Percentiles rank a stretch among this genome's conserved stretches.
phyloP scores from a whole-genome alignment of 1,140 invertebrate genomes.

The Heliothis subflexa region DNA sequence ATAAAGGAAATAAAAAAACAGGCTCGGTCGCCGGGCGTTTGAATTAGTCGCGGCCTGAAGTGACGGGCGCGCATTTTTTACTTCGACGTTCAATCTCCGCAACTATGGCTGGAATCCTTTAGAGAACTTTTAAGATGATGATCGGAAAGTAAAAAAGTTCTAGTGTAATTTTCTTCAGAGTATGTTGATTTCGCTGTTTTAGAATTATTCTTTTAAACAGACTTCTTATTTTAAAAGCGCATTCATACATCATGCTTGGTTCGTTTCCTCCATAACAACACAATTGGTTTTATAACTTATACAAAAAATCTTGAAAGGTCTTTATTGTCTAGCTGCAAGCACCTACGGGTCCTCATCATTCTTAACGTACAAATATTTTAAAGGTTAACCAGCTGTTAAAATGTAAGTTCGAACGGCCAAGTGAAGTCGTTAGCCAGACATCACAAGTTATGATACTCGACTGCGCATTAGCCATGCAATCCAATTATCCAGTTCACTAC shows the following conservation, averaged over 20 bases:
- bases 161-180: too few species aligned
- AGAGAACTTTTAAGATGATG: conserved; percentile 17
- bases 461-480: conserved; percentile 6
- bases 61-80: conserved; percentile 36
- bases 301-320: too few species aligned
- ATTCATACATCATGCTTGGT: too few species aligned
- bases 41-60: conserved; percentile 34
- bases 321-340: too few species aligned
- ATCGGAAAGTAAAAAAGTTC: neutral
- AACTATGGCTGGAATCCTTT: conserved; percentile 11
- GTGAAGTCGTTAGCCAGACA: neutral
- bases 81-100: conserved; percentile 20
- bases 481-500: neutral
- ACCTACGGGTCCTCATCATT: too few species aligned
- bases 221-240: too few species aligned
- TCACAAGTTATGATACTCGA: conserved; percentile 15
- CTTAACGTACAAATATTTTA: too few species aligned
- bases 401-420: neutral
- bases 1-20: conserved; percentile 44
- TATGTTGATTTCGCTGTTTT: too few species aligned
- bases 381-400: neutral
- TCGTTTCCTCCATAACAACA: too few species aligned
- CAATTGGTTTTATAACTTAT: too few species aligned
- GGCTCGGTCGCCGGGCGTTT: conserved; percentile 12
- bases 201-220: too few species aligned